phyloP scores from a whole-genome alignment of 2,113 vertebrate species.

The Callipepla californica region DNA sequence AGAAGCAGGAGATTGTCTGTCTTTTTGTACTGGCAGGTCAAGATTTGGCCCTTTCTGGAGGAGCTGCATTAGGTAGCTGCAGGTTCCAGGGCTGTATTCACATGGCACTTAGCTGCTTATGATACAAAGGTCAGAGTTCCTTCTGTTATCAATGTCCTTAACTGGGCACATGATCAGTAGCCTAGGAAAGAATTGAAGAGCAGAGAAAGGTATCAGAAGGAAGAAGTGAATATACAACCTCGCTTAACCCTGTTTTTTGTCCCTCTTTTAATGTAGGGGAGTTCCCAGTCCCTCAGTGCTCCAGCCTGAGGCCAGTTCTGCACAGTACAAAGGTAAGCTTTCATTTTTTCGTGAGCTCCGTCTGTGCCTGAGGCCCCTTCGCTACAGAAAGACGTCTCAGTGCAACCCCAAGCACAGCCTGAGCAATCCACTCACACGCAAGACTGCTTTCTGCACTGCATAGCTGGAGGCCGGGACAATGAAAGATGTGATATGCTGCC shows the following conservation, averaged over 20 bases:
- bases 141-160: neutral
- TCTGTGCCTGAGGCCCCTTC: neutral
- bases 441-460: neutral
- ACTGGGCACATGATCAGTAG: neutral
- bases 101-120: neutral
- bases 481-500: neutral
- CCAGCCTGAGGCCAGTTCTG: neutral
- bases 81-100: neutral
- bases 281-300: neutral
- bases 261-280: neutral
- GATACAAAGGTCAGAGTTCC: neutral
- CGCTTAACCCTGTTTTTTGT: neutral
- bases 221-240: neutral
- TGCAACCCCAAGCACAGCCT: neutral
- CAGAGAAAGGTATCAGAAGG: neutral
- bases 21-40: neutral
- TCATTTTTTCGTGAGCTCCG: neutral
- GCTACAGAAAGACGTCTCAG: neutral
- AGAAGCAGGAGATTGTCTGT: neutral
- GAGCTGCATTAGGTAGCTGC: neutral
- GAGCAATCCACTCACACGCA: neutral
- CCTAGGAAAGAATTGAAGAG: neutral
- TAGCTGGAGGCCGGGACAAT: neutral
- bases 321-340: constrained; percentile 1
- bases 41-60: neutral